These are phyloP conservation scores for Drosophila nigrodunni DNA, from an alignment of 1,140 invertebrate genomes.

Conservation along the genomic window DNA sequence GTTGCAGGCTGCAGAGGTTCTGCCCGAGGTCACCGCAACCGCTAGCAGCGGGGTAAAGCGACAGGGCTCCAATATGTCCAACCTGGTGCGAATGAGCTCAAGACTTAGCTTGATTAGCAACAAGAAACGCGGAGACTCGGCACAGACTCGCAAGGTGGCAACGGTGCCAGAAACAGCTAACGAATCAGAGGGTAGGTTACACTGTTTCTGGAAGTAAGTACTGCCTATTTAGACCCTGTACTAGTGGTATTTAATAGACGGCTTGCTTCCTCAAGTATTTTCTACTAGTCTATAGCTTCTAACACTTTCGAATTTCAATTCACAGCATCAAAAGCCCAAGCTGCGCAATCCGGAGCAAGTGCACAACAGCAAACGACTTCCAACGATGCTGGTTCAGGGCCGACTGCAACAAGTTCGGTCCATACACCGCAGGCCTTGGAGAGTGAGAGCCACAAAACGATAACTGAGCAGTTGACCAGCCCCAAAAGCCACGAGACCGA, in stretches of 20 bases:
- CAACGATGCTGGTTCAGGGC: constrained; percentile 25
- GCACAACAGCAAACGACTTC: constrained; percentile 20
- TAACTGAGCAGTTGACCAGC: constrained; percentile 78
- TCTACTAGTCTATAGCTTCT: neutral
- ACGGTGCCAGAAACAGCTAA: constrained; percentile 45
- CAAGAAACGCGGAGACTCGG: constrained; percentile 63
- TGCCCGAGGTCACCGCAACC: constrained; percentile 54
- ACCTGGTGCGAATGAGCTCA: constrained; percentile 67
- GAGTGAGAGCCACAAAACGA: constrained; percentile 80
- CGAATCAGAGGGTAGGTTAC: constrained; percentile 54
- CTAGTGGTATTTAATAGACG: too few species aligned
- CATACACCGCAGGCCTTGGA: constrained; percentile 72
- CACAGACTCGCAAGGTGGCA: constrained; percentile 63
- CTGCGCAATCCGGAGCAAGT: neutral
- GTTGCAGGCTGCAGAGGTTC: constrained; percentile 62
- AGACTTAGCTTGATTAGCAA: constrained; percentile 66
- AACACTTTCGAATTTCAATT: neutral
- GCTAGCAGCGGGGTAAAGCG: constrained; percentile 41
- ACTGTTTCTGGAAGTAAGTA: neutral
- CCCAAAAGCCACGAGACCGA: constrained; percentile 75
- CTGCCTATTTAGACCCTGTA: too few species aligned
- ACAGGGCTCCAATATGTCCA: constrained; percentile 58
- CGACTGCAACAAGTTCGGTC: constrained; percentile 73
- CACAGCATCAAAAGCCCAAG: constrained; percentile 16
- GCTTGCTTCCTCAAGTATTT: too few species aligned